Base-by-base conservation (phyloP, 2,113 vertebrate genomes). In the Hiodon alosoides region DNA sequence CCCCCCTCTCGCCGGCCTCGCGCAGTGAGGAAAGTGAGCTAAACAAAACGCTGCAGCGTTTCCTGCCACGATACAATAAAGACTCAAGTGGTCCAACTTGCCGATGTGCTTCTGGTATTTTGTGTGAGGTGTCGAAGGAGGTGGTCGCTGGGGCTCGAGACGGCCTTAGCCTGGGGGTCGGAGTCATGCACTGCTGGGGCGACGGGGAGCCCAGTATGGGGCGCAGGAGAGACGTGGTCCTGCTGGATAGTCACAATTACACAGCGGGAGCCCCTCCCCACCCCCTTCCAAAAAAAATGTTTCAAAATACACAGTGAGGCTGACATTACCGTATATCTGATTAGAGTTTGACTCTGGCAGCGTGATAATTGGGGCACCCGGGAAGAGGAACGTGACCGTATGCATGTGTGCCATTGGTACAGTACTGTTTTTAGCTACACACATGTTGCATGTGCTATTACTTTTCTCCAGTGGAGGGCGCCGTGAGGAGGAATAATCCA, bases 51-150 rank as follows among this genome's bases (percentile, higher is more conserved):
- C 57, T 14, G 72, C 80, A 7, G 46, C 84, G 87, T 83, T 89
- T 89, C 86, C 88, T 88, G 87, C 88, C 89, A 73, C 83, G 85
- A 85, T 89, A 82, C 83, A 89, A 90, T 91, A 90, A 90, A 91
- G 87, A 79, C 77, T 81, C 77, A 84, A 85, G 7, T 86, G 84
- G 84, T 76, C 77, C 75, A 17, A 13, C 6, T 51, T n/a, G 52
- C 52, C 14, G 60, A 17, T 87, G 87, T 85, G 86, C 84, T 81
- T 85, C 86, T 86, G 81, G 31, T 64, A 73, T 83, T 80, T 69
- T 72, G 11, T 14, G 70, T 16, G 51, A 7, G 61, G 52, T 70
- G 57, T 53, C 7, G 48, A 60, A 31, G 31, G 67, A 46, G 13
- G 52, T 53, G 48, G 8, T 53, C 50, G 46, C 31, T 48, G 64